These are phyloP conservation scores for Alcedo quadribrachys DNA, from an alignment of 2,797 vertebrate genomes.

Conservation along the genomic window DNA sequence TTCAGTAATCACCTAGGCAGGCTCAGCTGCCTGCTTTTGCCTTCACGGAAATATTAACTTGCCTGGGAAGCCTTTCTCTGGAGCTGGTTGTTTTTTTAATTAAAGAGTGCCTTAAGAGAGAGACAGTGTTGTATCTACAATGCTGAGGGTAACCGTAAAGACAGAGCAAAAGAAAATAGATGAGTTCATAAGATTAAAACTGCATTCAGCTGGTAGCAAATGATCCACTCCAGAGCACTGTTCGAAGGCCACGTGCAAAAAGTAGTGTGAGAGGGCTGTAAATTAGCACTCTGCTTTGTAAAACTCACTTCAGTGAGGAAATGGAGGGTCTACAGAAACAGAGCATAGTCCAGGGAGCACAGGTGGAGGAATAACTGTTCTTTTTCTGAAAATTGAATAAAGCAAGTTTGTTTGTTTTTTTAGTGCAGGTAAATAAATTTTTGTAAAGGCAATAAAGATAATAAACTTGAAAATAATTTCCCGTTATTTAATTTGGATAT, in stretches of 20 bases:
- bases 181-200: not conserved
- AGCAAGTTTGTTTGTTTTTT: not conserved
- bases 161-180: slow-evolving; percentile 32
- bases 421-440: not conserved
- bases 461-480: not conserved
- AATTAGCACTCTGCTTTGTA: not conserved
- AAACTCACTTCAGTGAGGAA: not conserved
- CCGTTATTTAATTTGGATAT: not conserved
- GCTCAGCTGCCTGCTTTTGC: not conserved
- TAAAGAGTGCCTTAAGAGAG: not conserved
- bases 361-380: not conserved
- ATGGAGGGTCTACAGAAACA: not conserved
- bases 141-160: not conserved
- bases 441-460: not conserved
- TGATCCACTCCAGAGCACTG: not conserved
- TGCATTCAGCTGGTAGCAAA: not conserved
- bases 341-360: not conserved
- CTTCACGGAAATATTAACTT: not conserved
- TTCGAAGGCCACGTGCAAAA: not conserved
- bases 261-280: not conserved
- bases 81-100: not conserved
- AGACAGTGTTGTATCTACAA: not conserved
- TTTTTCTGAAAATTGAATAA: not conserved
- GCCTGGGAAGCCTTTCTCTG: not conserved
- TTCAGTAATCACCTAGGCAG: not conserved